A percentile compares a stretch with the other conserved stretches of the same genome.
These are phyloP conservation scores for Nyctalus aviator DNA, from an alignment of 2,797 vertebrate genomes.

Conservation along the genomic window DNA sequence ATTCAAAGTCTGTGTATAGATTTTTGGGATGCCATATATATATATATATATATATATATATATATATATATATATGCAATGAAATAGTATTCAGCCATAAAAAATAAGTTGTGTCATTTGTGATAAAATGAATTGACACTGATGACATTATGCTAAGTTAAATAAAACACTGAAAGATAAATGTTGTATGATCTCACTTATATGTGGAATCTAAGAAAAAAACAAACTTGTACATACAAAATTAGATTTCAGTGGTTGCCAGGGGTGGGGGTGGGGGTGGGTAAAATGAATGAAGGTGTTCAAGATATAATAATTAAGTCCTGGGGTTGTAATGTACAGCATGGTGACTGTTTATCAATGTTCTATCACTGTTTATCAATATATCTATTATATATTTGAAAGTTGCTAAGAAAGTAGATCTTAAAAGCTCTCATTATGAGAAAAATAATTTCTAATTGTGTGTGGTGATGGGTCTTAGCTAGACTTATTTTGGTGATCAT, in stretches of 20 bases:
- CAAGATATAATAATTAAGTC: neutral
- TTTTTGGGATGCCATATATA: neutral
- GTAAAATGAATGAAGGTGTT: neutral
- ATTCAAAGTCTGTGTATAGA: no score
- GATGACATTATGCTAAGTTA: neutral
- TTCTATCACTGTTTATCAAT: neutral
- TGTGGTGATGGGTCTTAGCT: neutral
- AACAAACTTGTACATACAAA: neutral
- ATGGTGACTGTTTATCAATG: neutral
- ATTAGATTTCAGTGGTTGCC: neutral
- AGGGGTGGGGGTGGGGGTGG: no score
- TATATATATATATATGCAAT: neutral
- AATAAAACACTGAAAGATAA: neutral
- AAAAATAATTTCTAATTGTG: neutral
- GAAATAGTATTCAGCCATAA: neutral
- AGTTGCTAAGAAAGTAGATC: neutral
- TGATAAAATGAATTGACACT: neutral
- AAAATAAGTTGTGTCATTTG: neutral
- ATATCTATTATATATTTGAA: neutral
- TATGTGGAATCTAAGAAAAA: neutral
- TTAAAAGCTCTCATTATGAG: neutral
- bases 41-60: neutral
- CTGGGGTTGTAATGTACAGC: neutral
- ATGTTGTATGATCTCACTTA: neutral
- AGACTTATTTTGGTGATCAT: neutral